Conservation (phyloP, 1,140 invertebrate genomes). For the Drosophila yakuba region DNA sequence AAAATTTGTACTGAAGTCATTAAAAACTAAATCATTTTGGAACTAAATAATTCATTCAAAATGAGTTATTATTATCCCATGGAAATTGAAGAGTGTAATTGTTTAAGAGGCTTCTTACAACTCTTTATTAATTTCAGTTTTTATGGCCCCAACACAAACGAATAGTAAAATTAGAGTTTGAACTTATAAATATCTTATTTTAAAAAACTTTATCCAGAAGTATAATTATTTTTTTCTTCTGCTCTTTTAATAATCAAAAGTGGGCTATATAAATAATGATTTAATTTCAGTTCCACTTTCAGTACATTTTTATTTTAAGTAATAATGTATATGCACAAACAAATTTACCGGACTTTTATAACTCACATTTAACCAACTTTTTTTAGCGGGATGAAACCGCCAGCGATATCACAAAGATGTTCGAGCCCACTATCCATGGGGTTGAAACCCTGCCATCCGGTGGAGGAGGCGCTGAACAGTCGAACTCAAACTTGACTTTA, state of each 20-base stretch:
- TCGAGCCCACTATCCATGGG: conserved; percentile 71
- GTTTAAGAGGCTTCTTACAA: background rate
- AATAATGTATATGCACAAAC: conserved; percentile 7
- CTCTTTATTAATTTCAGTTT: background rate
- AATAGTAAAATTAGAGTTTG: background rate
- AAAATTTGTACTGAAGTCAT: too few relatives aligned
- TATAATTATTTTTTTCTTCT: conserved; percentile 6
- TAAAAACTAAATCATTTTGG: too few relatives aligned
- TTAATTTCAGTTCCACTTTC: conserved; percentile 22
- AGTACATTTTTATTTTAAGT: conserved; percentile 25
- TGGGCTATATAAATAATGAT: conserved; percentile 10
- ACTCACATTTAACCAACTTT: conserved; percentile 30
- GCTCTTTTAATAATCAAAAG: conserved; percentile 7
- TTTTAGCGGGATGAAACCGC: conserved; percentile 85
- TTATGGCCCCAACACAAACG: background rate
- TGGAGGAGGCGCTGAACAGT: conserved; percentile 29
- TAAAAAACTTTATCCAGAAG: background rate
- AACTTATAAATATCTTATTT: background rate
- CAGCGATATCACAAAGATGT: conserved; percentile 83
- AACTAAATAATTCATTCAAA: too few relatives aligned
- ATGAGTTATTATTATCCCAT: too few relatives aligned
- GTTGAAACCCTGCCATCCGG: conserved; percentile 47
- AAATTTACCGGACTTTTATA: conserved; percentile 2
- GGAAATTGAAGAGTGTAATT: background rate
- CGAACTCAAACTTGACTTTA: conserved; percentile 22